Evolutionary conservation across 2,888 invertebrate genomes (phyloP).

Genomic region (Lobophora halterata): DNA sequence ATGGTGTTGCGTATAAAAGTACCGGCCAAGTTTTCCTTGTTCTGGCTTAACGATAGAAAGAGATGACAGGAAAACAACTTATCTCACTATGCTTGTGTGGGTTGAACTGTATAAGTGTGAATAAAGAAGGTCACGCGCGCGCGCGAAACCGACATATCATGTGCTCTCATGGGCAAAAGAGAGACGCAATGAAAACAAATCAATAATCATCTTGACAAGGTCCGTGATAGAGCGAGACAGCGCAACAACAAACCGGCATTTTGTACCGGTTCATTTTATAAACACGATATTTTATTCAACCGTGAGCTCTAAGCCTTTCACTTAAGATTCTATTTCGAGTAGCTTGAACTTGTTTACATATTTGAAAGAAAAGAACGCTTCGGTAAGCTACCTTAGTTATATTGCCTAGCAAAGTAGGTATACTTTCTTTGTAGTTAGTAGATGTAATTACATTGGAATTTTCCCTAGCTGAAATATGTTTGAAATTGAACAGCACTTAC

Average conservation of each 20-base stretch:
- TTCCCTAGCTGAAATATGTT: too few relatives aligned
- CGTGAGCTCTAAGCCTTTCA: slow-evolving; percentile 44
- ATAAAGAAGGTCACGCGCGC: slow-evolving; percentile 70
- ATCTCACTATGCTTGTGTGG: slow-evolving; percentile 50
- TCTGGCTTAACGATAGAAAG: slow-evolving; percentile 61
- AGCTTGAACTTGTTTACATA: slow-evolving; percentile 43
- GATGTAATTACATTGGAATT: not conserved
- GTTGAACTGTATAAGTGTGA: slow-evolving; percentile 53
- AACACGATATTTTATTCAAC: slow-evolving; percentile 31
- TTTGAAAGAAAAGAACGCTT: slow-evolving; percentile 38
- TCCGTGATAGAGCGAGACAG: slow-evolving; percentile 70
- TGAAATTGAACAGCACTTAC: too few relatives aligned
- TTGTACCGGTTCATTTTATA: slow-evolving; percentile 59
- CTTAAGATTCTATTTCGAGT: slow-evolving; percentile 39
- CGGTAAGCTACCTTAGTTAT: slow-evolving; percentile 16
- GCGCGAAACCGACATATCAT: slow-evolving; percentile 59
- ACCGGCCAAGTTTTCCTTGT: slow-evolving; percentile 56
- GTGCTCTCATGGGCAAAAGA: slow-evolving; percentile 56
- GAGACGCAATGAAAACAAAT: slow-evolving; percentile 82
- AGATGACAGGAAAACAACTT: slow-evolving; percentile 77
- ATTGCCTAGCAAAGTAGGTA: not conserved
- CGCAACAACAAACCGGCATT: slow-evolving; percentile 78
- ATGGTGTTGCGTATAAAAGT: slow-evolving; percentile 40
- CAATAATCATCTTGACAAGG: slow-evolving; percentile 71
- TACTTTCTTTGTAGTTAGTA: slow-evolving; percentile 4